Base-by-base conservation (phyloP, 1,140 invertebrate genomes). In the Homarus americanus region DNA sequence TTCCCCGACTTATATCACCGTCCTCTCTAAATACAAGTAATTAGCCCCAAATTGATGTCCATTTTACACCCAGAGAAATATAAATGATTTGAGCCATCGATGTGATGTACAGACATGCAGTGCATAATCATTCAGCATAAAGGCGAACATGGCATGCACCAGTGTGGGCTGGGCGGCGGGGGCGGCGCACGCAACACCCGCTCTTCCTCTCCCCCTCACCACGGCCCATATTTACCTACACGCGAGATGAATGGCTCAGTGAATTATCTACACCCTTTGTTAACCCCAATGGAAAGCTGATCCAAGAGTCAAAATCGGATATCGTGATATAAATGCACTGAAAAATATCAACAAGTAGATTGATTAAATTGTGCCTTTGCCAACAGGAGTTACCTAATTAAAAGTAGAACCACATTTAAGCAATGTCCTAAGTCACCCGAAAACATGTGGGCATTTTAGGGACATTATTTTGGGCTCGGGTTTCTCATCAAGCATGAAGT, bases 281-380 rank as follows among this genome's bases (percentile, higher is more conserved):
- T 83, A 82, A 76, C 79, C 87, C 80, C 80, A 83, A 76, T 90
- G 87, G 87, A 90, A 76, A 83, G 87, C 87, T 76, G 80, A 83
- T 76, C 79, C 79, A 90, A 90, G 80, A 83, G 87, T 90, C 79
- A 83, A 82, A 90, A 76, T 90, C 66, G 87, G 79, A 76, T 84
- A 83, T 76, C 80, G 41, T 40, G 80, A 38, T 76, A 82, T 82
- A 90, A 82, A 90, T 90, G 87, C 87, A 83, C 87, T 9, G 72
- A 90, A 89, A 90, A 90, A 90, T 90, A 90, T 90, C 87, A 90
- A 90, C 87, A 90, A 90, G 87, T 90, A 90, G 87, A 90, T 90
- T 90, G 87, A 90, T 90, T 90, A 83, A 90, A 90, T 90, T 90
- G 78, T 82, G 82, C 76, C 76, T 88, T 80, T 80, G 86, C 86